These are phyloP conservation scores for Mycetomoellerius zeteki DNA, from an alignment of 1,140 invertebrate genomes.

Conservation along the genomic window DNA sequence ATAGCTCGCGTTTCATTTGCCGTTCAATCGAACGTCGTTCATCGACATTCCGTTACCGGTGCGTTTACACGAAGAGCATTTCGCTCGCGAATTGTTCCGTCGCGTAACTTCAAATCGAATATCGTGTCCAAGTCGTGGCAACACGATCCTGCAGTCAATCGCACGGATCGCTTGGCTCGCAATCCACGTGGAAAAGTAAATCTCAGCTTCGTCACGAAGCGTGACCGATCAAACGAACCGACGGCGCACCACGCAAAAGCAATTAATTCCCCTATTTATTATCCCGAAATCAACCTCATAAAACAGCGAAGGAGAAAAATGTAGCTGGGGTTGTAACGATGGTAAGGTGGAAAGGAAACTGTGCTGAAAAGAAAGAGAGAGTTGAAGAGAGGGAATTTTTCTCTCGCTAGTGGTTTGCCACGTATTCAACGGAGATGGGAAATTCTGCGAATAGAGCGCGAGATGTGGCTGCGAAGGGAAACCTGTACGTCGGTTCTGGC, in stretches of 20 bases:
- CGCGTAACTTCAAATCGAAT: constrained; percentile 58
- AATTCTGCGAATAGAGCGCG: constrained; percentile 39
- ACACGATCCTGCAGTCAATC: not conserved
- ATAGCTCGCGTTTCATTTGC: constrained; percentile 62
- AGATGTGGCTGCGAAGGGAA: constrained; percentile 60
- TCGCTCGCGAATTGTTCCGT: constrained; percentile 52
- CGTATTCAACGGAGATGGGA: constrained; percentile 31
- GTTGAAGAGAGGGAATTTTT: not conserved
- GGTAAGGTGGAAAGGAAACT: not conserved
- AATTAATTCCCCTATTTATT: constrained; percentile 80
- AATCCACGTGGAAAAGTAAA: constrained; percentile 62
- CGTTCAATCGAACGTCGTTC: constrained; percentile 46
- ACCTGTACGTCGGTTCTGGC: constrained; percentile 41
- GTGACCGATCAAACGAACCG: constrained; percentile 73
- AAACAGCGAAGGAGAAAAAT: constrained; percentile 48
- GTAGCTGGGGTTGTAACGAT: not conserved
- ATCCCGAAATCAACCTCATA: constrained; percentile 31
- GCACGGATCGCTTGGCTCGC: constrained; percentile 52
- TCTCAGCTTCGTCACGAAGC: constrained; percentile 55
- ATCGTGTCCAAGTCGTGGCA: constrained; percentile 52
- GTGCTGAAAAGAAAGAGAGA: not conserved
- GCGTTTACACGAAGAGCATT: constrained; percentile 30
- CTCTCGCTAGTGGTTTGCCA: not conserved
- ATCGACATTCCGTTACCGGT: constrained; percentile 38
- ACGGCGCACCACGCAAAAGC: constrained; percentile 67